Conservation (phyloP, 2,113 vertebrate species). For the Reinhardtius hippoglossoides region DNA sequence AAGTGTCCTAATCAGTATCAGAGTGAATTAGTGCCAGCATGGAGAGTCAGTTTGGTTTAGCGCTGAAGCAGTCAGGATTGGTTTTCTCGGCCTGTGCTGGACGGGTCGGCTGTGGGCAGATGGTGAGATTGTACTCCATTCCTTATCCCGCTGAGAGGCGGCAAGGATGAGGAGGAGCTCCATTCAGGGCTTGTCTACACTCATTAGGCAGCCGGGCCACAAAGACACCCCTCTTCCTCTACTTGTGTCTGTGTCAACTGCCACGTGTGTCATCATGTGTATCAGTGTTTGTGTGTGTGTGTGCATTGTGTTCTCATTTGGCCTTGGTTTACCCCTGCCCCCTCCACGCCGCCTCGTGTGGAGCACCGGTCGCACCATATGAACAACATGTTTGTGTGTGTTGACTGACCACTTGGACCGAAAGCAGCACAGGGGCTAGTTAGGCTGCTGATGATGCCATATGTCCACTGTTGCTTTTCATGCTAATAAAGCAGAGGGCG, state of each 20-base stretch:
- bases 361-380: constrained; percentile 28
- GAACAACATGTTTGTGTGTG: constrained; percentile 37
- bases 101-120: constrained; percentile 59
- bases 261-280: constrained; percentile 8
- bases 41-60: constrained; percentile 34
- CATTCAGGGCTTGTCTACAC: constrained; percentile 57
- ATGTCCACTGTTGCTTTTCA: neutral
- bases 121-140: constrained; percentile 47
- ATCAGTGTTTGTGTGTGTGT: neutral
- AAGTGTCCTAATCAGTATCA: constrained; percentile 40
- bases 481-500: constrained; percentile 13
- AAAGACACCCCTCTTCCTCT: constrained; percentile 26
- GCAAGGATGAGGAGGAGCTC: constrained; percentile 56
- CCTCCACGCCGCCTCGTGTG: constrained; percentile 1
- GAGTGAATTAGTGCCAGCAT: constrained; percentile 37
- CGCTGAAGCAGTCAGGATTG: neutral
- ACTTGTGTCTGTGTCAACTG: constrained; percentile 35
- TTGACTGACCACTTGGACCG: neutral
- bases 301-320: constrained; percentile 17
- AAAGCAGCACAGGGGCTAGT: neutral
- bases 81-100: constrained; percentile 10
- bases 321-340: constrained; percentile 10
- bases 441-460: neutral
- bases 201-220: constrained; percentile 56
- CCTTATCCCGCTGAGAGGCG: constrained; percentile 37